A percentile compares a stretch with the other conserved stretches of the same genome.
Conservation (phyloP, 2,113 vertebrate species). For the Nanorana parkeri region DNA sequence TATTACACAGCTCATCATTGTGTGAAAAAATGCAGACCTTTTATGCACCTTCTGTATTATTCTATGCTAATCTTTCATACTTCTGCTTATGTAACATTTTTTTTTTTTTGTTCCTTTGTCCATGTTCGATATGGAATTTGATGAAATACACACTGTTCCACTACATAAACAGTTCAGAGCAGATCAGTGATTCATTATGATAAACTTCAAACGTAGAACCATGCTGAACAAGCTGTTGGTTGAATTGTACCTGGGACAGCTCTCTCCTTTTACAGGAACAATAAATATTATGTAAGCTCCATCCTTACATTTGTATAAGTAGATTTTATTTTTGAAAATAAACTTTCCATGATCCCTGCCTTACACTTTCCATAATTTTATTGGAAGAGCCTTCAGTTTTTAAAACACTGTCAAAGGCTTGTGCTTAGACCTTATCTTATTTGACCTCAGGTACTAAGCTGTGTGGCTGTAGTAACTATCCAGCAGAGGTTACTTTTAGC, state of each 20-base stretch:
- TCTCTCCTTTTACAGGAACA: background rate
- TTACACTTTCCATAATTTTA: no score
- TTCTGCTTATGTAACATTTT: background rate
- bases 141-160: conserved; percentile 1
- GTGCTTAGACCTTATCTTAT: no score
- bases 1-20: background rate
- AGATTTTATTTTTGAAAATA: no score
- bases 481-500: no score
- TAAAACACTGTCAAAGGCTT: no score
- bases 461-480: no score
- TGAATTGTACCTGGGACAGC: background rate
- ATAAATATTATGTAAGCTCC: no score
- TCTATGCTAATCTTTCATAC: conserved; percentile 23
- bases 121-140: background rate
- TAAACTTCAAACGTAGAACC: background rate
- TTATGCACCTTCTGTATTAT: conserved; percentile 7
- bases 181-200: conserved; percentile 7
- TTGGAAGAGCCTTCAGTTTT: no score
- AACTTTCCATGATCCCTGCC: no score
- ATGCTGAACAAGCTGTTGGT: background rate
- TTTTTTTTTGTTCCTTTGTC: conserved; percentile 6
- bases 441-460: no score
- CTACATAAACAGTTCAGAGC: conserved; percentile 1
- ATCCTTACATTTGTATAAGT: no score
- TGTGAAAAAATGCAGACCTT: conserved; percentile 39